These are phyloP conservation scores for Mercenaria mercenaria DNA, from an alignment of 1,140 invertebrate genomes.

Conservation along the genomic window DNA sequence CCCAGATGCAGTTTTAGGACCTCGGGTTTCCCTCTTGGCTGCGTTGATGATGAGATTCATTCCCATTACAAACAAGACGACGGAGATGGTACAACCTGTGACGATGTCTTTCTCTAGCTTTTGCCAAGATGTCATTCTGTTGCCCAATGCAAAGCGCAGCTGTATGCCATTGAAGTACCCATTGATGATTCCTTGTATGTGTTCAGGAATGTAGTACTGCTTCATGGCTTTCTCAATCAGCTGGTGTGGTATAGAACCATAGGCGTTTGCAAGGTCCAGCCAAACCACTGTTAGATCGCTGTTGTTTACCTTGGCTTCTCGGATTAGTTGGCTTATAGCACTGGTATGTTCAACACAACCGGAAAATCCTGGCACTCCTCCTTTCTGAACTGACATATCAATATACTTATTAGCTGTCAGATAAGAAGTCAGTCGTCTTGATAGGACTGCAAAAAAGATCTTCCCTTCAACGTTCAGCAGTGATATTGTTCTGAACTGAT, in stretches of 20 bases:
- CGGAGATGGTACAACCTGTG: neutral
- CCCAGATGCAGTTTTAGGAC: no score
- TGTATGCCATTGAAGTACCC: no score
- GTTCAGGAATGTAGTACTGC: no score
- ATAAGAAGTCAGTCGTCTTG: neutral
- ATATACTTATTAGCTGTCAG: slow-evolving; percentile 24
- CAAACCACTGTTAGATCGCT: slow-evolving; percentile 3
- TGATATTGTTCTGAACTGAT: slow-evolving; percentile 58
- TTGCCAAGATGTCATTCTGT: no score
- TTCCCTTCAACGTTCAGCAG: slow-evolving; percentile 51
- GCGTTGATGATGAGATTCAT: neutral
- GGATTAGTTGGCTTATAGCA: no score
- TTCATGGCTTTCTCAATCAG: no score
- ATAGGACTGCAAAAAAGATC: no score
- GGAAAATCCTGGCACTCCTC: slow-evolving; percentile 38
- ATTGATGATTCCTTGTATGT: no score
- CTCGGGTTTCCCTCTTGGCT: no score
- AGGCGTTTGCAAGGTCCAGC: slow-evolving; percentile 16
- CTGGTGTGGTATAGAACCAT: no score
- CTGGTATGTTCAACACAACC: slow-evolving; percentile 18
- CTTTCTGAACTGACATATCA: no score
- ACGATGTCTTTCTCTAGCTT: neutral
- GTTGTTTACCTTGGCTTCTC: slow-evolving; percentile 28
- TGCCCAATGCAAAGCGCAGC: no score
- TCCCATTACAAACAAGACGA: neutral